Evolutionary conservation across 2,888 invertebrate species (phyloP).

Genomic region (Lamellibrachia columna): DNA sequence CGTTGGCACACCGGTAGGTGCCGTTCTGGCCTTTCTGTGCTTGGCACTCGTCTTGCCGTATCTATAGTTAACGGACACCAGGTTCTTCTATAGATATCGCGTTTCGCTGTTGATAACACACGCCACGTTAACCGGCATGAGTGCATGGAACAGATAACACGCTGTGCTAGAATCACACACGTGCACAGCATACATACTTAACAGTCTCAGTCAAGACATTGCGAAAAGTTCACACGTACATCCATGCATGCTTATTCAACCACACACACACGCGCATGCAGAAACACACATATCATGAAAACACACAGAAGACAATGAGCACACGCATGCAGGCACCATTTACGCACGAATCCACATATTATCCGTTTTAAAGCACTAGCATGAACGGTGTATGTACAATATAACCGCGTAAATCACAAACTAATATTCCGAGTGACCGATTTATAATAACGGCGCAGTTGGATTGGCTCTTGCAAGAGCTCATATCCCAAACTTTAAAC

Average conservation of each 20-base stretch:
- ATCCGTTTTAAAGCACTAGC: neutral
- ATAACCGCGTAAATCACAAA: neutral
- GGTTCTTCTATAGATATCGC: neutral
- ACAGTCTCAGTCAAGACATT: neutral
- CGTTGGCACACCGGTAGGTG: neutral
- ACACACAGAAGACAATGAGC: neutral
- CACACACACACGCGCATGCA: neutral
- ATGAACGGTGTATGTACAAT: neutral
- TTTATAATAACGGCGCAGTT: neutral
- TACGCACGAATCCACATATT: neutral
- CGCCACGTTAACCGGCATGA: constrained; percentile 9
- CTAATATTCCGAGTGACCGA: neutral
- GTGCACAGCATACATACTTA: neutral
- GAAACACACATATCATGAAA: too few relatives aligned
- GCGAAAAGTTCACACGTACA: neutral
- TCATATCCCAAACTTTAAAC: neutral
- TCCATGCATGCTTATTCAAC: neutral
- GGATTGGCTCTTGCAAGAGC: neutral
- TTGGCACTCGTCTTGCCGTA: neutral
- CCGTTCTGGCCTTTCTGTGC: neutral
- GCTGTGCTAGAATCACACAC: neutral
- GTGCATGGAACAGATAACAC: neutral
- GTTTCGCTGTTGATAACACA: neutral
- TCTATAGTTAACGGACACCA: neutral
- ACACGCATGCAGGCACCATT: neutral